Base-by-base conservation (phyloP, 1,140 invertebrate genomes). In the Stegodyphus mimosarum region DNA sequence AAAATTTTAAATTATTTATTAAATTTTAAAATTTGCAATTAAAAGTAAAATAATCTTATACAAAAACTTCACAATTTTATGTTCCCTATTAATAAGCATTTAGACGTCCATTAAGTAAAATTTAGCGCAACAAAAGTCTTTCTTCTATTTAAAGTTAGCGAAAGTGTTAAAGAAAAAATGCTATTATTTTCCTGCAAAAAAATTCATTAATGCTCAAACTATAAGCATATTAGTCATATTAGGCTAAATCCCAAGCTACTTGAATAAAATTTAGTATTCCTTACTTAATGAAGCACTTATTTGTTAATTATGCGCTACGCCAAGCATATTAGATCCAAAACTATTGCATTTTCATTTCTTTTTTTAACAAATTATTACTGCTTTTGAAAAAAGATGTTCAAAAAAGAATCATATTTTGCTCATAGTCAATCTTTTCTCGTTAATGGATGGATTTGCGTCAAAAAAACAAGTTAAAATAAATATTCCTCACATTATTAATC, bases 241-340 rank as follows among this genome's bases (percentile, higher is more conserved):
- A 33, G 33, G 33, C 33, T 33, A 33, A 33, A 33, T 33, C 33
- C 33, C 49, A 66, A 78, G 63, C 69, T 78, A 17, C 64, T 78
- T 11, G 66, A n/a, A 48, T 33, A 33, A 66, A 78, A 17, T 78
- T 50, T 17, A 9, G 17, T 67, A 53, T 18, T 51, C 50, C n/a
- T 13, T 67, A 78, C 69, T 78, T 78, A 78, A 78, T 78, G n/a
- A 78, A 78, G 76, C 69, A 33, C 76, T n/a, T 78, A 64, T 78
- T 78, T 78, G 76, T 78, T 67, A 78, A 78, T 78, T 64, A 78
- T 69, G 48, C 33, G 74, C 74, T 76, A 7, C 17, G 49, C 11
- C 48, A 63, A 78, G 49, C 63, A 52, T 13, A 78, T n/a, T 51
- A 78, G 76, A 60, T n/a, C 0, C 49, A 7, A 6, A 50, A 49